A percentile compares a stretch with the other conserved stretches of the same genome.
Conservation (phyloP, 2,888 invertebrate species). For the Nowickia ferox region DNA sequence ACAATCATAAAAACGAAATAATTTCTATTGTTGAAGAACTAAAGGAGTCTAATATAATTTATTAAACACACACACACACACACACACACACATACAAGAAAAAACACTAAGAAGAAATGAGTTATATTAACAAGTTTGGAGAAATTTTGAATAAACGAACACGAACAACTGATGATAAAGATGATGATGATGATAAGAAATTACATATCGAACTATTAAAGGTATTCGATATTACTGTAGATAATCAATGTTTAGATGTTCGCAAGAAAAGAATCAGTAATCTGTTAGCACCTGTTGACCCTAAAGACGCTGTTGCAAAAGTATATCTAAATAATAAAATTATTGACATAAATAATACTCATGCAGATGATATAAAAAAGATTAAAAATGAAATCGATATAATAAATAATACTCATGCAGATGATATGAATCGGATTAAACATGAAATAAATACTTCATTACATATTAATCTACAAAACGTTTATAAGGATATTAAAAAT, state of each 20-base stretch:
- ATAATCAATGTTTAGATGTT: neutral
- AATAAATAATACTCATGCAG: too few species aligned
- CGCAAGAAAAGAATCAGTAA: conserved; percentile 24
- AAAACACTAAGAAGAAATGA: too few species aligned
- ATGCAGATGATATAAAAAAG: too few species aligned
- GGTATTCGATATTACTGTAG: neutral
- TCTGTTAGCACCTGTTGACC: conserved; percentile 27
- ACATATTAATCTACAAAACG: conserved; percentile 1
- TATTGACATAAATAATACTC: neutral
- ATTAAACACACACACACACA: neutral
- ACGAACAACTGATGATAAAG: conserved; percentile 24
- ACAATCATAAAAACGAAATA: conserved; percentile 62
- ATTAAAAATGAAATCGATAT: too few species aligned
- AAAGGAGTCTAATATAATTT: conserved; percentile 54
- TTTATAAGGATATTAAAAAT: neutral
- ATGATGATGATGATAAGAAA: conserved; percentile 41
- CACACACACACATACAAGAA: too few species aligned
- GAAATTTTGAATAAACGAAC: too few species aligned
- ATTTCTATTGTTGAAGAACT: conserved; percentile 48
- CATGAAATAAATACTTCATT: neutral
- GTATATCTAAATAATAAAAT: conserved; percentile 13
- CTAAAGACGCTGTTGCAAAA: conserved; percentile 35
- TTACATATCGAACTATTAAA: neutral
- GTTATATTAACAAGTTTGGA: neutral
- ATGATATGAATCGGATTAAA: too few species aligned